Evolutionary conservation across 2,888 invertebrate genomes (phyloP).

Genomic region (Panzeria rudis): DNA sequence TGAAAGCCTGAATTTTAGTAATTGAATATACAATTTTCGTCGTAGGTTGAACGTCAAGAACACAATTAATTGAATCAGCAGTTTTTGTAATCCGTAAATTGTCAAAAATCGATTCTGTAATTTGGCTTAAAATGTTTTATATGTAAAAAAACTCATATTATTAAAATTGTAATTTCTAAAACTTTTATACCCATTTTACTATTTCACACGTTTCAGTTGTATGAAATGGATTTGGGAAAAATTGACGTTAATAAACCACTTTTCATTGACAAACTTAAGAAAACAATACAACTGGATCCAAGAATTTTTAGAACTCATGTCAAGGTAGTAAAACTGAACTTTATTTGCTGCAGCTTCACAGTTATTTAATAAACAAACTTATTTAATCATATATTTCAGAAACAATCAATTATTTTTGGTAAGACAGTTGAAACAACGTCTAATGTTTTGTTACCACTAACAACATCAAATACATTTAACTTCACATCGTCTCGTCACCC

Average conservation of each 20-base stretch:
- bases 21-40: too few relatives aligned
- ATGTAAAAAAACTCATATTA: too few relatives aligned
- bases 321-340: conserved; percentile 66
- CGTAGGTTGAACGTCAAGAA: too few relatives aligned
- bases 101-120: too few relatives aligned
- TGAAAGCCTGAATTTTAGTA: too few relatives aligned
- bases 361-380: background rate
- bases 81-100: too few relatives aligned
- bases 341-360: background rate
- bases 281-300: conserved; percentile 69
- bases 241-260: conserved; percentile 67
- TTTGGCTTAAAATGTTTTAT: too few relatives aligned
- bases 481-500: background rate
- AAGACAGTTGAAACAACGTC: conserved; percentile 15
- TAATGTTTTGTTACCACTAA: conserved; percentile 16
- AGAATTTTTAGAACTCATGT: conserved; percentile 67
- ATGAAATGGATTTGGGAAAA: conserved; percentile 70
- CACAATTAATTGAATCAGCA: too few relatives aligned
- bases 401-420: conserved; percentile 8
- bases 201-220: conserved; percentile 55
- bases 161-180: too few relatives aligned
- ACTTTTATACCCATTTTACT: background rate
- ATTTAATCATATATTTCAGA: conserved; percentile 25
- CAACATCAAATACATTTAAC: conserved; percentile 5
- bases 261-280: conserved; percentile 65